Base-by-base conservation (phyloP, 2,113 vertebrate genomes). In the Ciconia stormi region DNA sequence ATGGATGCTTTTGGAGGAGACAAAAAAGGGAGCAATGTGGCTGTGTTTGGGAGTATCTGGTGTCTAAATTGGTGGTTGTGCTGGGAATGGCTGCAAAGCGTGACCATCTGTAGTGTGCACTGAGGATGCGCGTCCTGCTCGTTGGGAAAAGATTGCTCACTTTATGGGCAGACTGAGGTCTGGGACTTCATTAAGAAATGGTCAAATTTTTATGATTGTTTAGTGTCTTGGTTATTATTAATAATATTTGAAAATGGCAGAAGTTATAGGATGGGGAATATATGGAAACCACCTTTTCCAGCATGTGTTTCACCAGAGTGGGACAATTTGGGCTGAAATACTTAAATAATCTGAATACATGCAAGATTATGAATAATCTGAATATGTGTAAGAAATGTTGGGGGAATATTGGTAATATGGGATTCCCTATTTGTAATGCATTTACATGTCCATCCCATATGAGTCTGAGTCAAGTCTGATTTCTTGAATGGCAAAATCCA, bases 41-140 rank as follows among this genome's bases (percentile, higher is more conserved):
- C 66, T 47, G 47, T 16, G 14, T 93, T 89, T 82, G 66, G 66
- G 71, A 85, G 52, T 69, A 58, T 44, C 40, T 84, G 36, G 29
- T 69, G 46, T 59, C 21, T 72, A 26, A 87, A 74, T 8, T 59
- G 42, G n/a, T 62, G 13, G 10, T 46, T 79, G 38, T 87, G 42
- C 47, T 87, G 82, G 47, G 89, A 87, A 50, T 40, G 50, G 21
- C 59, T 82, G 50, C 2, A 1, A 46, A 84, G 47, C 49, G 9
- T 38, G 13, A 42, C 63, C 22, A 16, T 80, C 67, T 40, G 19
- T 52, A 36, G 29, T 0, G 23, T 42, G 40, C 65, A 29, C 42
- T 1, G 1, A 73, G 56, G 40, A 70, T 15, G 1, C 3, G 1
- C 3, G 2, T 56, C 55, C 55, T 82, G 23, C 53, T 79, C 4